A percentile compares a stretch with the other conserved stretches of the same genome.
Evolutionary conservation across 2,797 vertebrate genomes (phyloP).

Genomic region (Sebastes wilsoni): DNA sequence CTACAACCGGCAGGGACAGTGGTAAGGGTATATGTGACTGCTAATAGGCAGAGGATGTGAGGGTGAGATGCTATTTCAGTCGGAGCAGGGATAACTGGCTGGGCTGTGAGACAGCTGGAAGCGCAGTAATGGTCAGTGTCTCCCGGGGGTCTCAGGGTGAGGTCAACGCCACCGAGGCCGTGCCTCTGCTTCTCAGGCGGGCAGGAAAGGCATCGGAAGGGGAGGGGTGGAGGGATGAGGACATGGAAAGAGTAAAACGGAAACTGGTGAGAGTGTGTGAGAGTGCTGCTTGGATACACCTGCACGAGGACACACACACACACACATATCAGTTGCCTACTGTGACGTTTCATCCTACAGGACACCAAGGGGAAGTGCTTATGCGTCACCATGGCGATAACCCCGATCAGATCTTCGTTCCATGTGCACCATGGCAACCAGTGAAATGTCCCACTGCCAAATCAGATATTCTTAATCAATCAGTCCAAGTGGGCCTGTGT

Average conservation of each 20-base stretch:
- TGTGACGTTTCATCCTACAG: slow-evolving; percentile 47
- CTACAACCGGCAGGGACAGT: slow-evolving; percentile 45
- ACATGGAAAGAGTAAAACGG: slow-evolving; percentile 73
- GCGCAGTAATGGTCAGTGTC: slow-evolving; percentile 67
- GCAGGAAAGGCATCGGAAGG: slow-evolving; percentile 61
- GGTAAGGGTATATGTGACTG: slow-evolving; percentile 58
- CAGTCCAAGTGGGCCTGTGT: neutral
- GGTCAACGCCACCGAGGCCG: slow-evolving; percentile 64
- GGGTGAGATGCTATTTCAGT: slow-evolving; percentile 68
- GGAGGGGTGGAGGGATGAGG: slow-evolving; percentile 70
- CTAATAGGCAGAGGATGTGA: slow-evolving; percentile 70
- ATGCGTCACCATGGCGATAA: slow-evolving; percentile 67
- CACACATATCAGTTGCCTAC: slow-evolving; percentile 40
- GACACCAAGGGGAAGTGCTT: slow-evolving; percentile 48
- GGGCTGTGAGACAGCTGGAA: slow-evolving; percentile 71
- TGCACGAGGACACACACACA: slow-evolving; percentile 21
- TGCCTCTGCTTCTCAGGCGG: slow-evolving; percentile 64
- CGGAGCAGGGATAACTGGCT: slow-evolving; percentile 65
- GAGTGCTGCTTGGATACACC: slow-evolving; percentile 29
- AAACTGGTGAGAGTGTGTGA: slow-evolving; percentile 44
- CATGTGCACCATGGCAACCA: slow-evolving; percentile 46
- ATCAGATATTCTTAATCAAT: slow-evolving; percentile 16
- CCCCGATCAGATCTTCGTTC: slow-evolving; percentile 41
- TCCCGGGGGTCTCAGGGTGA: slow-evolving; percentile 70
- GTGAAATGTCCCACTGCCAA: slow-evolving; percentile 33